A percentile compares a stretch with the other conserved stretches of the same genome.
phyloP scores from a whole-genome alignment of 2,797 vertebrate species.

The Dendrocincla tyrannina region DNA sequence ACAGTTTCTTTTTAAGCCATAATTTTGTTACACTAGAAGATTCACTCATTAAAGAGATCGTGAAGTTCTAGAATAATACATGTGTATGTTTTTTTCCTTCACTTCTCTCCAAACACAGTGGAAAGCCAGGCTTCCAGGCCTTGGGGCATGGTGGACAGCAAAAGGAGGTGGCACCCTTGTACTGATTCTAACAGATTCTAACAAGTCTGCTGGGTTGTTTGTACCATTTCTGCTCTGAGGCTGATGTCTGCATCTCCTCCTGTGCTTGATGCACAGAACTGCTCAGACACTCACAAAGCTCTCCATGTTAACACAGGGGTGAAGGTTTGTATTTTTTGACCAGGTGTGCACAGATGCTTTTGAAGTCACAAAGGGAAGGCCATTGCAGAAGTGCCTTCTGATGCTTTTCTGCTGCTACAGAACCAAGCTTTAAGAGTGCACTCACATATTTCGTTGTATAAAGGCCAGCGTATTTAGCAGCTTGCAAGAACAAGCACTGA shows the following conservation, averaged over 20 bases:
- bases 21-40: neutral
- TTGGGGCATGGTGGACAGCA: neutral
- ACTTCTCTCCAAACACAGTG: neutral
- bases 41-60: neutral
- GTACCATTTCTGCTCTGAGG: neutral
- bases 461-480: neutral
- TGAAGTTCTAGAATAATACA: neutral
- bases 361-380: neutral
- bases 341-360: neutral
- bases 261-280: neutral
- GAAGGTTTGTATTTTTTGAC: neutral
- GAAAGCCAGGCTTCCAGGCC: neutral
- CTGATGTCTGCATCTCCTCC: neutral
- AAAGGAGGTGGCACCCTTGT: neutral
- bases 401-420: neutral
- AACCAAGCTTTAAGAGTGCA: neutral
- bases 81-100: neutral
- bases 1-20: neutral
- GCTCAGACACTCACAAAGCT: neutral
- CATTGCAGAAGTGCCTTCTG: neutral
- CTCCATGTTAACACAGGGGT: neutral
- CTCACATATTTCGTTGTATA: neutral
- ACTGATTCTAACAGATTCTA: neutral
- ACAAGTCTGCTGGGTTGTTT: fast-evolving
- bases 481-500: neutral